Base-by-base conservation (phyloP, 2,113 vertebrate species). In the Myiagra hebetior region DNA sequence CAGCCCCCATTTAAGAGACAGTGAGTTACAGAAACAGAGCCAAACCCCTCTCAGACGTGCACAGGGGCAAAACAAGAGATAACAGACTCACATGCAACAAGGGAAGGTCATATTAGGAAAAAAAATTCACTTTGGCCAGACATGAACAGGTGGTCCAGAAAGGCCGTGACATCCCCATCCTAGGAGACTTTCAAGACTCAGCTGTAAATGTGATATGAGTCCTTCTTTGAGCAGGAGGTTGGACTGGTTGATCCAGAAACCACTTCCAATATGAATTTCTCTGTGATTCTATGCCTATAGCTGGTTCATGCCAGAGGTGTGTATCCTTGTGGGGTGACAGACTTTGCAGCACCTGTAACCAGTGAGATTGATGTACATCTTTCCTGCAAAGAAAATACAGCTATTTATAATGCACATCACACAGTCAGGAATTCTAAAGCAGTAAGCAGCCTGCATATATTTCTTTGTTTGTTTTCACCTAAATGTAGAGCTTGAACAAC, bases 231-330 rank as follows among this genome's bases (percentile, higher is more conserved):
- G 47, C 42, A 35, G 30, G 20, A 88, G 11, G 3, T 73, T 44
- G 30, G 21, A 55, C n/a, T 77, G 46, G 13, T 13, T 65, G 37
- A 93, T 77, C 37, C 64, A 46, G 87, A 56, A 68, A 62, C 17
- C 8, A 15, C 4, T 70, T 87, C 39, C 30, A 72, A 1, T 30
- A 53, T 47, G 67, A 46, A 50, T 75, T 62, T 59, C 23, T 31
- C n/a, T 50, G 28, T 74, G 50, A 31, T 87, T 53, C 50, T 70
- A 0, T 62, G 14, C 12, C 33, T 77, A 2, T 74, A 70, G 23
- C 28, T 88, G 73, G 6, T 64, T 46, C 1, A 0, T 79, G 52
- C 24, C 14, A 4, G 87, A 63, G 14, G 28, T 7, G 0, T 42
- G 21, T 74, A 28, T 80, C 22, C 9, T 52, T 80, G 15, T 4